Evolutionary conservation across 2,113 vertebrate species (phyloP).

Genomic region (Coreoperca whiteheadi): DNA sequence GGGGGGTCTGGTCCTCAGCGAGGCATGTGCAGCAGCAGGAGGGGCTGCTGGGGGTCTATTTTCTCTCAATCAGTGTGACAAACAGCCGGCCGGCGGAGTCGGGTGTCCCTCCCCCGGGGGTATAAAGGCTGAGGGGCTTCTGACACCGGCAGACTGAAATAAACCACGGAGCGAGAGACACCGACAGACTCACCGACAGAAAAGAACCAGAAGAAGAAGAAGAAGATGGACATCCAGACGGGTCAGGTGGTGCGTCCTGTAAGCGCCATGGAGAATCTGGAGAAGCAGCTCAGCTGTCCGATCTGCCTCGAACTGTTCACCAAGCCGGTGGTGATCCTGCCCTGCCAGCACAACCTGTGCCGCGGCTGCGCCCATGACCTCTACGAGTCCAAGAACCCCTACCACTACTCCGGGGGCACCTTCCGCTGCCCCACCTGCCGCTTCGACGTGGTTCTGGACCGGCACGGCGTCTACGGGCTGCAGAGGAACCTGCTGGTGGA

Average conservation of each 20-base stretch:
- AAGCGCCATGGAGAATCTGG: slow-evolving; percentile 88
- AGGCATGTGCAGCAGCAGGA: slow-evolving; percentile 60
- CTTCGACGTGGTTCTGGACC: slow-evolving; percentile 92
- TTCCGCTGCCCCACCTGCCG: slow-evolving; percentile 95
- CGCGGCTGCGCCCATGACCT: slow-evolving; percentile 90
- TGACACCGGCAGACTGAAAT: slow-evolving; percentile 51
- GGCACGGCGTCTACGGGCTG: slow-evolving; percentile 92
- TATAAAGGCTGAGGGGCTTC: slow-evolving; percentile 58
- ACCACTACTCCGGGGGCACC: slow-evolving; percentile 85
- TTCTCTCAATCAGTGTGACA: slow-evolving; percentile 65
- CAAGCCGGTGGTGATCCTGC: slow-evolving; percentile 94
- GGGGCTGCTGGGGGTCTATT: slow-evolving; percentile 36
- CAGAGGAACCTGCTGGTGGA: slow-evolving; percentile 92
- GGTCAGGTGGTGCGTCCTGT: slow-evolving; percentile 56
- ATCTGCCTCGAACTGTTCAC: slow-evolving; percentile 95
- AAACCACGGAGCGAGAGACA: slow-evolving; percentile 10
- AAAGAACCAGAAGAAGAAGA: background rate
- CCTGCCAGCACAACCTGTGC: slow-evolving; percentile 95
- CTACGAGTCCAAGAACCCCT: slow-evolving; percentile 85
- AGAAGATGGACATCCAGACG: slow-evolving; percentile 76
- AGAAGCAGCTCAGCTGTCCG: slow-evolving; percentile 94
- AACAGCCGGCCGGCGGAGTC: slow-evolving; percentile 52
- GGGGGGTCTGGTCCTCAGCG: slow-evolving; percentile 46
- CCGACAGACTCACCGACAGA: background rate
- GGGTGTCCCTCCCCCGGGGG: background rate